A percentile compares a stretch with the other conserved stretches of the same genome.
Conservation (phyloP, 1,140 invertebrate genomes). For the Drosophila sproati region DNA sequence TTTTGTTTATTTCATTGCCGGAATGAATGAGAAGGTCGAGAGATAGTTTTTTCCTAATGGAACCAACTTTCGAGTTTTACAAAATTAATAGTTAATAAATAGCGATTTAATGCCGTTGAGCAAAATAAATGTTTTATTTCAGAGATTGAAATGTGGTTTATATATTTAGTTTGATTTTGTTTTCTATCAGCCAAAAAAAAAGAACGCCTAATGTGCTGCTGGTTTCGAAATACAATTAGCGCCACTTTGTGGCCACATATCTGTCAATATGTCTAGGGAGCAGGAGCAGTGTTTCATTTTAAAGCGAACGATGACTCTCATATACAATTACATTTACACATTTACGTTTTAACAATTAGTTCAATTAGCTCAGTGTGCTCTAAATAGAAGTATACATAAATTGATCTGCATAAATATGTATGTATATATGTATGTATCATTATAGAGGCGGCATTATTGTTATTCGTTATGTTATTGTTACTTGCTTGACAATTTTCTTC, state of each 20-base stretch:
- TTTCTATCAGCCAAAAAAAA: constrained; percentile 22
- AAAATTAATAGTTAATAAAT: constrained; percentile 58
- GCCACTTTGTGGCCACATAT: constrained; percentile 38
- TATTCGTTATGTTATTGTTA: constrained; percentile 60
- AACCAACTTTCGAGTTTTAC: constrained; percentile 54
- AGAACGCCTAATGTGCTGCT: constrained; percentile 16
- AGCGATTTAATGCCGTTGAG: constrained; percentile 49
- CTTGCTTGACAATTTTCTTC: constrained; percentile 61
- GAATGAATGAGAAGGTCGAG: constrained; percentile 67
- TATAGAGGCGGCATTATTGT: constrained; percentile 79
- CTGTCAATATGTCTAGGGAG: constrained; percentile 5
- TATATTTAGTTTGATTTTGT: neutral
- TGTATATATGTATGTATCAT: constrained; percentile 15
- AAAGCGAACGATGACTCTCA: constrained; percentile 21
- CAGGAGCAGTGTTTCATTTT: constrained; percentile 7
- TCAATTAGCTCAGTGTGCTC: constrained; percentile 43
- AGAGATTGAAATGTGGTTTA: constrained; percentile 33
- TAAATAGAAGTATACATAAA: constrained; percentile 65
- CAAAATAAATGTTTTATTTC: constrained; percentile 41
- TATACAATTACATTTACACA: constrained; percentile 39
- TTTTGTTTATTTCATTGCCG: constrained; percentile 68
- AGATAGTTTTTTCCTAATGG: constrained; percentile 27
- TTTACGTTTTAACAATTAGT: constrained; percentile 64
- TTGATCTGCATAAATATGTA: constrained; percentile 76
- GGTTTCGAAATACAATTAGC: neutral